Conservation (phyloP, 2,888 invertebrate species). For the Macrosoma leucophasiata region DNA sequence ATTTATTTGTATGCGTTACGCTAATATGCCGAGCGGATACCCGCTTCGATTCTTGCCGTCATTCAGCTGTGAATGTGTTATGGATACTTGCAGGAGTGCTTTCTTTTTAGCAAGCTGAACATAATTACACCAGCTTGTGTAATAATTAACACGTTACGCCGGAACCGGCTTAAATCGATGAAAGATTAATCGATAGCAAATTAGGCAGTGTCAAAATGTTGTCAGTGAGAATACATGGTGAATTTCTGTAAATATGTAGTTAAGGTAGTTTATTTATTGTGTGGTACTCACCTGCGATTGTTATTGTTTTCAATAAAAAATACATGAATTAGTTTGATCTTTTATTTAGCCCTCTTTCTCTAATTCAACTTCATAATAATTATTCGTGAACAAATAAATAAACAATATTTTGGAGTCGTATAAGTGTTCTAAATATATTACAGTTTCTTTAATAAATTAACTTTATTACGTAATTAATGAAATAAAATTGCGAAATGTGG, state of each 20-base stretch:
- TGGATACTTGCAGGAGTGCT: constrained; percentile 39
- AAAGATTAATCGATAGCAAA: too few relatives aligned
- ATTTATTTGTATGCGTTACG: constrained; percentile 51
- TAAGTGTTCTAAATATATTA: too few relatives aligned
- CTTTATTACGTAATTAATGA: too few relatives aligned
- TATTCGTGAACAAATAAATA: too few relatives aligned
- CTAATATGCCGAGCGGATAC: constrained; percentile 41
- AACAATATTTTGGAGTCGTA: too few relatives aligned
- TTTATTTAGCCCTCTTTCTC: too few relatives aligned
- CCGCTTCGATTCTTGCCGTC: constrained; percentile 34
- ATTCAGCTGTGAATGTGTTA: constrained; percentile 32
- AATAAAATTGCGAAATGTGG: too few relatives aligned
- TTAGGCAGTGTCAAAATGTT: too few relatives aligned
- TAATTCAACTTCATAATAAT: too few relatives aligned
- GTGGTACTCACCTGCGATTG: constrained; percentile 38
- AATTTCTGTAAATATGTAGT: constrained; percentile 63
- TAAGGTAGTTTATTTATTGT: constrained; percentile 62
- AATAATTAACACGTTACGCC: constrained; percentile 27
- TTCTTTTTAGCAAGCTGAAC: constrained; percentile 47
- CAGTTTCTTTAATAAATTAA: too few relatives aligned
- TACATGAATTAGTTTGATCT: too few relatives aligned
- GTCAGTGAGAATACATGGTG: constrained; percentile 41
- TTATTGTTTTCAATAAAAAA: constrained; percentile 38
- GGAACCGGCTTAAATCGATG: too few relatives aligned
- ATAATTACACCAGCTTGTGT: constrained; percentile 38